Evolutionary conservation across 2,888 invertebrate genomes (phyloP), one percentile per base, ranked within the genome.

Genomic region (Sepioteuthis lessoniana): DNA sequence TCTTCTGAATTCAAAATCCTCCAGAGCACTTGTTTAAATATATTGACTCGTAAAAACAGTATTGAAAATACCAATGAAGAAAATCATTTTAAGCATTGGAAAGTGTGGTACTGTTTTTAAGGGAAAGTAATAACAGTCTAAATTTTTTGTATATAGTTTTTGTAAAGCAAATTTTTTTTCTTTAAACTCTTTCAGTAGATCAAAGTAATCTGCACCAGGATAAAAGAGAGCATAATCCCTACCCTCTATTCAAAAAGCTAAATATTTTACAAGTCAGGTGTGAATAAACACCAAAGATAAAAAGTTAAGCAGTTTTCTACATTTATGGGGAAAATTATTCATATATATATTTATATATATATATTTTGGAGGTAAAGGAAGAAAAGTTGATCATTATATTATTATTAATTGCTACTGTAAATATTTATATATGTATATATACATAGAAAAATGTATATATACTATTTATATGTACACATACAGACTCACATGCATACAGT

Each of bases 21-120:
- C 76, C 76, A 76, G 76, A 76, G 76, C 76, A 76, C n/a, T n/a
- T 76, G 76, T 76, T 76, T 76, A 76, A 76, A 76, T 76, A 76
- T 76, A 7, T 21, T 35, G 7, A 28, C 28, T 76, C n/a, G n/a
- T 76, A 76, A 76, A 76, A 76, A 76, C n/a, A 76, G 13, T 76
- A 76, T 76, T 76, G 76, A 76, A n/a, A 35, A 16, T 76, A 76
- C n/a, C n/a, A 76, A 76, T n/a, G 4, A 35, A 76, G 16, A 76
- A 76, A n/a, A 76, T 10, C 76, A 35, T n/a, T 76, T 76, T 76
- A n/a, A 76, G n/a, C n/a, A 76, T 76, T 76, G 76, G n/a, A 76
- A 76, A 19, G 76, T 35, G 16, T 76, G n/a, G 55, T 25, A 55
- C 55, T 76, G 76, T 16, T 76, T 76, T 13, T 10, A 13, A 2